Evolutionary conservation across 2,888 invertebrate genomes (phyloP).

Genomic region (Pycnomerus fuliginosus): DNA sequence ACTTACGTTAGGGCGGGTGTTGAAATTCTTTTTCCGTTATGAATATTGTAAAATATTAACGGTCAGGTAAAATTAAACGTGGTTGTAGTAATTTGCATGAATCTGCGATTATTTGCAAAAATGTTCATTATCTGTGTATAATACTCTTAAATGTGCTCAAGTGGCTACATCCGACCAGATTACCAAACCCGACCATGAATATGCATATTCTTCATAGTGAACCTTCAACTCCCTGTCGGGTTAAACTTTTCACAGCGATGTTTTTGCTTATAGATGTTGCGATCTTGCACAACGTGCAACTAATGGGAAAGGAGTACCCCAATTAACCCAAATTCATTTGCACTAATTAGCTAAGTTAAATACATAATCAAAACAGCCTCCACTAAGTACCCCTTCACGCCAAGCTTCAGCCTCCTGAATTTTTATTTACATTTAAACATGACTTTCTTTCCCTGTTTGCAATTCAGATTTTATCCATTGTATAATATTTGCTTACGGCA

Average conservation of each 20-base stretch:
- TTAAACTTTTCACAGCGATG: conserved; percentile 5
- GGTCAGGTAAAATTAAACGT: conserved; percentile 18
- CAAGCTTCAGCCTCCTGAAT: too few species aligned
- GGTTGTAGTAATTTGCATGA: conserved; percentile 31
- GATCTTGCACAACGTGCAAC: conserved; percentile 16
- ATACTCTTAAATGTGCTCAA: conserved; percentile 33
- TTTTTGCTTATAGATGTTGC: conserved; percentile 12
- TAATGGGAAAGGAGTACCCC: conserved; percentile 7
- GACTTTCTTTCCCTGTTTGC: too few species aligned
- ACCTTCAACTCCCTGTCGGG: conserved; percentile 3
- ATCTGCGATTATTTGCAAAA: conserved; percentile 34
- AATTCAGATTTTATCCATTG: too few species aligned
- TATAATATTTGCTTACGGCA: too few species aligned
- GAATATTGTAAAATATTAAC: conserved; percentile 13
- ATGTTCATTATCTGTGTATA: conserved; percentile 32
- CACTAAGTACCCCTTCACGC: too few species aligned
- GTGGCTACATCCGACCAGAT: conserved; percentile 34
- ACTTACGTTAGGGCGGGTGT: conserved; percentile 1
- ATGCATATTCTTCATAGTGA: conserved; percentile 31
- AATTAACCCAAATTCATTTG: conserved; percentile 11
- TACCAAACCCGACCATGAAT: conserved; percentile 32
- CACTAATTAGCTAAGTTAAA: conserved; percentile 12
- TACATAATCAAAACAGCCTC: conserved; percentile 9
- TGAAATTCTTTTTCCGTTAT: conserved; percentile 7
- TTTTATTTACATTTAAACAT: too few species aligned